phyloP scores from a whole-genome alignment of 1,140 invertebrate genomes.

The Luehdorfia chinensis region DNA sequence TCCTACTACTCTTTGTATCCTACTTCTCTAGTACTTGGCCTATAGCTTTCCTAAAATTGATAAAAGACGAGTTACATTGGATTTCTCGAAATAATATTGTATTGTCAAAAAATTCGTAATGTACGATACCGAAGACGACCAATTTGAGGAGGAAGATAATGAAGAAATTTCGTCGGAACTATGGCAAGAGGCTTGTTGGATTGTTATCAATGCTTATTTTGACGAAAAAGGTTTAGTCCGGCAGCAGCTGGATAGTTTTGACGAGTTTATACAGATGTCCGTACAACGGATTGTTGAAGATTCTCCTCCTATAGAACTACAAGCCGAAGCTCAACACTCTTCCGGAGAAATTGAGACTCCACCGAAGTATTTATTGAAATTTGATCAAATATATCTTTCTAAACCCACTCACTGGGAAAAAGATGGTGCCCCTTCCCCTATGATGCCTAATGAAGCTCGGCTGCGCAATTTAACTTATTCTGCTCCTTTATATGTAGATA shows the following conservation, averaged over 20 bases:
- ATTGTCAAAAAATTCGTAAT: slow-evolving; percentile 40
- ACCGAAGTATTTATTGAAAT: slow-evolving; percentile 94
- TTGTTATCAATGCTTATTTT: slow-evolving; percentile 99
- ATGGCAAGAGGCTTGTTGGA: slow-evolving; percentile 99
- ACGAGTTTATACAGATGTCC: slow-evolving; percentile 99
- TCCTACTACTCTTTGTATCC: too few relatives aligned
- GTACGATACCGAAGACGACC: slow-evolving; percentile 78
- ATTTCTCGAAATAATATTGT: too few relatives aligned
- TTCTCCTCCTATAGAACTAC: slow-evolving; percentile 97
- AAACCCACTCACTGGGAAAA: slow-evolving; percentile 99
- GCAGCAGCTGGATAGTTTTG: slow-evolving; percentile 98
- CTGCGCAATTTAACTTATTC: slow-evolving; percentile 94
- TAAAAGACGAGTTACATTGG: too few relatives aligned
- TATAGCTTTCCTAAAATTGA: too few relatives aligned
- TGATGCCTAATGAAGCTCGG: slow-evolving; percentile 99
- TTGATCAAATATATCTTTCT: slow-evolving; percentile 99
- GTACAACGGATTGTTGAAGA: slow-evolving; percentile 99
- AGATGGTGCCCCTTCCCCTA: slow-evolving; percentile 97
- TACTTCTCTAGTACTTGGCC: too few relatives aligned
- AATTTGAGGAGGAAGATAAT: slow-evolving; percentile 86
- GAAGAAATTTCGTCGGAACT: slow-evolving; percentile 96
- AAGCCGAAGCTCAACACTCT: slow-evolving; percentile 97
- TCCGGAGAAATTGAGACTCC: slow-evolving; percentile 95
- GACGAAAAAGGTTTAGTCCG: slow-evolving; percentile 99
- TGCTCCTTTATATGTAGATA: slow-evolving; percentile 98